Evolutionary conservation across 2,113 vertebrate genomes (phyloP).

Genomic region (Micronisus gabar): DNA sequence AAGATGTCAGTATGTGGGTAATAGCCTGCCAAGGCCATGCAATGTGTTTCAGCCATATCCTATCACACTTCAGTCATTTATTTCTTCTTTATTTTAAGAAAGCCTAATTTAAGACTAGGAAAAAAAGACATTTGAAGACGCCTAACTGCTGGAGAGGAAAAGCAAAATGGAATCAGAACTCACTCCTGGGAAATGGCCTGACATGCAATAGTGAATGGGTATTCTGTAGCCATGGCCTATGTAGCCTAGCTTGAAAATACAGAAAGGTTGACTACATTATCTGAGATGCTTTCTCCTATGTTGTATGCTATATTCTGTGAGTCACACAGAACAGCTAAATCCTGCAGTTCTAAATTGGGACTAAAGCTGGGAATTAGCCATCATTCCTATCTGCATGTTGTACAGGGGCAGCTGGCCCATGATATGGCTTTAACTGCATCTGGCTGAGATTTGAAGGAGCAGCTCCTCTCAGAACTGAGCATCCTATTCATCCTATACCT

Average conservation of each 20-base stretch:
- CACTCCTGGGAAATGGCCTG: neutral
- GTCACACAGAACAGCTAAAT: neutral
- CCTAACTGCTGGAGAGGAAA: neutral
- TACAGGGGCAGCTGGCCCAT: neutral
- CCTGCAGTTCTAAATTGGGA: neutral
- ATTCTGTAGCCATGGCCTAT: neutral
- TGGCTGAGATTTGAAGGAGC: neutral
- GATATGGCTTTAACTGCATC: neutral
- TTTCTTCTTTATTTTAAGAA: neutral
- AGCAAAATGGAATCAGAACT: neutral
- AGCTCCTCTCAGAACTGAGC: neutral
- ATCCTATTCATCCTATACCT: neutral
- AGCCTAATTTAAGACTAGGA: neutral
- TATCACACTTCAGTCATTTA: conserved; percentile 12
- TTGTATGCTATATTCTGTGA: neutral
- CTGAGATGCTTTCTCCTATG: neutral
- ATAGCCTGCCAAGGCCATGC: neutral
- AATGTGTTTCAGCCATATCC: neutral
- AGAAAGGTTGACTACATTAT: neutral
- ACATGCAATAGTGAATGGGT: neutral
- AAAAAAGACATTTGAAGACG: neutral
- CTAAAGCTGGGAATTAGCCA: conserved; percentile 14
- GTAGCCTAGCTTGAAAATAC: neutral
- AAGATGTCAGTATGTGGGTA: conserved; percentile 18
- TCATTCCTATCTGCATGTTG: neutral